Percentiles rank a stretch among this genome's conserved stretches.
These are phyloP conservation scores for Centropyge bicolor DNA, from an alignment of 2,797 vertebrate species.

Conservation along the genomic window DNA sequence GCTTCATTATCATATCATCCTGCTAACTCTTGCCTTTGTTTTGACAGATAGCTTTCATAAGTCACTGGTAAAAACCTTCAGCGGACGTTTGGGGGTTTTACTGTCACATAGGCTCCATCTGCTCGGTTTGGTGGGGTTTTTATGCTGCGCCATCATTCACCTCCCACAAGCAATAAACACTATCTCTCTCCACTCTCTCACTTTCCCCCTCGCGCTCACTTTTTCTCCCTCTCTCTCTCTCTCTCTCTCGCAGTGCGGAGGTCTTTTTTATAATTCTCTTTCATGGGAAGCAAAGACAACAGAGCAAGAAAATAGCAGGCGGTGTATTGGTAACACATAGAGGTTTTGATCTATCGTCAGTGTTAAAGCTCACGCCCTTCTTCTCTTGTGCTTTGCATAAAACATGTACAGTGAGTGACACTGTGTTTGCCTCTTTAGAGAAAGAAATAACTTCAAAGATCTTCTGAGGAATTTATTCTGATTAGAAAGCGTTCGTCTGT, in stretches of 20 bases:
- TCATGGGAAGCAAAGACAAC: conserved; percentile 74
- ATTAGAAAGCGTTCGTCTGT: conserved; percentile 52
- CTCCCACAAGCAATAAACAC: conserved; percentile 87
- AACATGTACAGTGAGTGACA: conserved; percentile 63
- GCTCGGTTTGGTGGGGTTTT: conserved; percentile 84
- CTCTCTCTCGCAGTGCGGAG: conserved; percentile 56
- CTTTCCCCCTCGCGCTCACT: conserved; percentile 46
- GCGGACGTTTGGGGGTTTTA: conserved; percentile 87
- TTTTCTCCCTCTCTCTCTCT: conserved; percentile 23
- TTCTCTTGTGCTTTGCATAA: conserved; percentile 64
- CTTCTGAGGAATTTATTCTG: conserved; percentile 55
- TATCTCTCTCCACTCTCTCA: conserved; percentile 60
- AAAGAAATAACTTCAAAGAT: conserved; percentile 61
- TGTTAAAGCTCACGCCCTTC: conserved; percentile 57
- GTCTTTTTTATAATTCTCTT: conserved; percentile 78
- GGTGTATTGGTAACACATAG: conserved; percentile 48
- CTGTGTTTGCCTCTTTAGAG: conserved; percentile 39
- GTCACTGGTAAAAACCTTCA: conserved; percentile 86
- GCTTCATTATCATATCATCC: conserved; percentile 87
- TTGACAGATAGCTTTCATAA: conserved; percentile 90
- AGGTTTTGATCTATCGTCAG: conserved; percentile 68
- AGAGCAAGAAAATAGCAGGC: conserved; percentile 63
- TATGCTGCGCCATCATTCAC: conserved; percentile 87
- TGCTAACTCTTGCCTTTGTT: conserved; percentile 85
- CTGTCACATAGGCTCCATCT: conserved; percentile 89